Base-by-base conservation (phyloP, 2,797 vertebrate species). In the Manis crassicaudata region DNA sequence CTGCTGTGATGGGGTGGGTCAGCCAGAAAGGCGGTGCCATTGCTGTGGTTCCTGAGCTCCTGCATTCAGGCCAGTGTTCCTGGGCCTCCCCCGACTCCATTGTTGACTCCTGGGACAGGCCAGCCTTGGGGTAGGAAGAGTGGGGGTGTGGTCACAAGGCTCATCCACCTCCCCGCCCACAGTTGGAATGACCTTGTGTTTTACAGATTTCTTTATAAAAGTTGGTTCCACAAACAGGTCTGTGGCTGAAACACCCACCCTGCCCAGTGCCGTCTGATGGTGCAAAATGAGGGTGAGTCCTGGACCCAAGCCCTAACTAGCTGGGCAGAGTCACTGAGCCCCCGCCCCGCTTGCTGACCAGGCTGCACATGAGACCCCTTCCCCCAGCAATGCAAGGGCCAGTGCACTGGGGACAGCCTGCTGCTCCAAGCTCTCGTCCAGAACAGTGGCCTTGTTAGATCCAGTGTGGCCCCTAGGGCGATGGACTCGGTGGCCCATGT, bases 111-210 rank as follows among this genome's bases (percentile, higher is more conserved):
- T 9, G 54, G 77, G 46, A 46, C 43, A 29, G 40, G 54, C 21
- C 1, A 18, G 21, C 40, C 14, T 27, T 5, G 52, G 46, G n/a
- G 52, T 29, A 5, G 23, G 37, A 37, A 52, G 72, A 37, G 35
- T 6, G 18, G 35, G 84, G n/a, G 72, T 10, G 35, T 58, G 82
- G 27, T 32, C 56, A 46, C 35, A 18, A 58, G 20, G 25, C 46
- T 46, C 46, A 46, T 46, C 46, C 80, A 18, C 68, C 86, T 67
- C 79, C 94, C 85, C 76, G 92, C 65, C 73, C 67, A 23, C 29
- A 43, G 81, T 29, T 46, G 60, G 80, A 62, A 67, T 27, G 68
- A 21, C 7, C 4, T 50, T 8, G 40, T 9, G 35, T 72, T 72
- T 62, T 27, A 32, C 23, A 23, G 35, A n/a, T 29, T 29, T n/a